Conservation (phyloP, 1,140 invertebrate species). For the Scaptomyza pallida region DNA sequence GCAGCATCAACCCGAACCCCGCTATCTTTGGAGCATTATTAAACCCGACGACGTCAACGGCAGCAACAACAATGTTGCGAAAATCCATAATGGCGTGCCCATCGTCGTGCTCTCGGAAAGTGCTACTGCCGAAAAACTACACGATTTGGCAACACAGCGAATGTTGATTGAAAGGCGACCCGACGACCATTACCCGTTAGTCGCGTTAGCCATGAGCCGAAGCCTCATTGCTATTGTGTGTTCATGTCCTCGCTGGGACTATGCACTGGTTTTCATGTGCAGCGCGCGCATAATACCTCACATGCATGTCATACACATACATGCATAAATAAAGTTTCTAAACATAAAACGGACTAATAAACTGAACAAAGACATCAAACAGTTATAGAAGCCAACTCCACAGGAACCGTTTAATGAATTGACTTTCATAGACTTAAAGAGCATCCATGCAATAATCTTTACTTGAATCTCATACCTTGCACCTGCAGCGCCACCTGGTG, state of each 20-base stretch:
- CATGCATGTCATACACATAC: no score
- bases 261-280: no score
- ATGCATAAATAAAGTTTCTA: no score
- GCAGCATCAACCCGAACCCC: slow-evolving; percentile 11
- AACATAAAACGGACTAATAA: no score
- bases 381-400: no score
- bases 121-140: slow-evolving; percentile 56
- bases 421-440: no score
- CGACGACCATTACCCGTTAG: slow-evolving; percentile 3
- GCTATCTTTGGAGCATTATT: slow-evolving; percentile 41
- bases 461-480: no score
- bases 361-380: no score
- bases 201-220: slow-evolving; percentile 25
- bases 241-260: not conserved
- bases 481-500: no score
- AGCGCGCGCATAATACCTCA: no score
- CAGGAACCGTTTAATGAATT: no score
- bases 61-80: slow-evolving; percentile 8
- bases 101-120: slow-evolving; percentile 20
- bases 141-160: slow-evolving; percentile 50
- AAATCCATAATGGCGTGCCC: slow-evolving; percentile 27
- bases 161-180: slow-evolving; percentile 38
- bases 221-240: slow-evolving; percentile 27
- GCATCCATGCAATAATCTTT: no score
- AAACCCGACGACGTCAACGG: slow-evolving; percentile 18